These are phyloP conservation scores for Scrobipalpa costella DNA, from an alignment of 2,888 invertebrate genomes.

Conservation along the genomic window DNA sequence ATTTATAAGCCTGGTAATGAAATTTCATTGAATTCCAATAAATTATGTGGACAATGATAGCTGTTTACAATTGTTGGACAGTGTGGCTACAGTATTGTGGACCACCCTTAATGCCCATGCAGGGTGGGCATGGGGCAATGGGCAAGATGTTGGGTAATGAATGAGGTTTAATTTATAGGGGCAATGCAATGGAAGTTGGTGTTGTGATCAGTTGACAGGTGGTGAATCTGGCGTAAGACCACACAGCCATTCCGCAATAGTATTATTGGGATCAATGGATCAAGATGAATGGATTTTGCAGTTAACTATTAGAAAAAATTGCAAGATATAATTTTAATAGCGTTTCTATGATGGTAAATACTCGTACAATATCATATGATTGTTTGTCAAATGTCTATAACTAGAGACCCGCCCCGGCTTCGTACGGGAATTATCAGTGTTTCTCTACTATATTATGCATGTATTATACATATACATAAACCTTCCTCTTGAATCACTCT, in stretches of 20 bases:
- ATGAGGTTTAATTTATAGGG: conserved; percentile 51
- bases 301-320: too few species aligned
- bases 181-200: conserved; percentile 35
- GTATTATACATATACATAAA: too few species aligned
- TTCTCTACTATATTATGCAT: too few species aligned
- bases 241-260: conserved; percentile 29
- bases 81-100: conserved; percentile 54
- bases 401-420: too few species aligned
- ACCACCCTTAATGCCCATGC: conserved; percentile 61
- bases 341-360: too few species aligned
- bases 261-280: too few species aligned
- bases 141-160: conserved; percentile 48
- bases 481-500: too few species aligned
- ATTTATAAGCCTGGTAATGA: conserved; percentile 69
- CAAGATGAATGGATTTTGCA: too few species aligned
- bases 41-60: conserved; percentile 63
- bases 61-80: conserved; percentile 68
- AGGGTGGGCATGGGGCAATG: conserved; percentile 42
- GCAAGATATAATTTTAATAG: too few species aligned
- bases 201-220: conserved; percentile 38
- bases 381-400: too few species aligned
- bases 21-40: conserved; percentile 75
- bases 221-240: conserved; percentile 33
- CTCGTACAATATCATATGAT: too few species aligned
- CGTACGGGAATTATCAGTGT: too few species aligned